phyloP scores from a whole-genome alignment of 2,113 vertebrate genomes.

The Aleadryas rufinucha region DNA sequence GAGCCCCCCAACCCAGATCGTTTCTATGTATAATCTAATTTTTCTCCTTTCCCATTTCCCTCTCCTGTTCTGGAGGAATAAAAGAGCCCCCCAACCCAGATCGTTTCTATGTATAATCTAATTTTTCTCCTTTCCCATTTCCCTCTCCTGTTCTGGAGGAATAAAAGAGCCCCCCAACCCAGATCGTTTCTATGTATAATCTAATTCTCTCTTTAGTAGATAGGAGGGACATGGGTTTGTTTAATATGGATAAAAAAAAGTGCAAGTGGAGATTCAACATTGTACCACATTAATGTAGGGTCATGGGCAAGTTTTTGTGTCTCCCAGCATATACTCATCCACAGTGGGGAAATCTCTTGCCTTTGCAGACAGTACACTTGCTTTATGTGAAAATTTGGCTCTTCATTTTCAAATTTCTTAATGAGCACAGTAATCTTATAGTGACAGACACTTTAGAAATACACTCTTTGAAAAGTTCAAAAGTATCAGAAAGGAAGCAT shows the following conservation, averaged over 20 bases:
- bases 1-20: rapidly evolving
- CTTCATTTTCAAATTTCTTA: background rate
- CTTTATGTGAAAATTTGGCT: background rate
- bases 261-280: background rate
- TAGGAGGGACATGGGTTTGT: background rate
- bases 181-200: background rate
- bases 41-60: background rate
- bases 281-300: background rate
- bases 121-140: background rate
- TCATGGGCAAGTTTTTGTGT: background rate
- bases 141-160: background rate
- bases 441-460: background rate
- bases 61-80: background rate
- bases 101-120: background rate
- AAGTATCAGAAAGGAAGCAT: background rate
- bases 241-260: background rate
- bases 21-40: background rate
- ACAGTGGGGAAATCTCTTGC: background rate
- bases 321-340: background rate
- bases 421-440: background rate
- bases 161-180: background rate
- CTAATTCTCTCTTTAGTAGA: background rate
- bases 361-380: background rate
- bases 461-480: background rate
- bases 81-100: background rate